Evolutionary conservation across 1,140 invertebrate genomes (phyloP), one percentile per base, ranked within the genome.

Genomic region (Leptonema lineaticorne): DNA sequence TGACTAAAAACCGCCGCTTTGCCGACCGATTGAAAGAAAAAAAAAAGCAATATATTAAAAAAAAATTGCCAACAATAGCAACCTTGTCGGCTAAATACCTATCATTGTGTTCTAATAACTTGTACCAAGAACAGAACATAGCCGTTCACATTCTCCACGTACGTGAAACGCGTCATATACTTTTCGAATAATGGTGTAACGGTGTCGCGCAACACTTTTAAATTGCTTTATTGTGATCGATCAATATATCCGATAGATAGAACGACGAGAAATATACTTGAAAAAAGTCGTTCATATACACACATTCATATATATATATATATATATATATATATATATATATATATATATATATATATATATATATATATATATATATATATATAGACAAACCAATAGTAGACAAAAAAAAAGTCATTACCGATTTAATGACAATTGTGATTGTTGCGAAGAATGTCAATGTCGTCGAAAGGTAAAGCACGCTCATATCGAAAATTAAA

Each of bases 391-490:
- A n/a, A n/a, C n/a, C n/a, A n/a, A n/a, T n/a, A 22, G 24, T 18
- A 45, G 2, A 22, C 5, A 45, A 45, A 41, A 59, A 58, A 58
- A 59, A 33, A 4, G 6, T 16, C 33, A 45, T 45, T 62, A 62
- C 33, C 14, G 22, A 45, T 62, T 45, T 62, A 62, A 37, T 62
- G 50, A 53, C 50, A 37, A 45, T 62, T 62, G 59, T 62, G 22
- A 62, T 62, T 62, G 59, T 45, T 24, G 30, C 37, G 24, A 50
- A 64, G 62, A 64, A 64, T 64, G 41, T 53, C 62, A 64, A 64
- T 64, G 62, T 64, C 62, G 45, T 27, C 29, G 50, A 53, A 53
- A 53, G 50, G 50, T 53, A 53, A 26, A 53, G 50, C 50, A 53
- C 50, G 50, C 24, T 8, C 27, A 11, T 9, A 26, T 8, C 16